Evolutionary conservation across 35 echinoderm and acorn worm species (phyloP).

Genomic region (Lytechinus variegatus): DNA sequence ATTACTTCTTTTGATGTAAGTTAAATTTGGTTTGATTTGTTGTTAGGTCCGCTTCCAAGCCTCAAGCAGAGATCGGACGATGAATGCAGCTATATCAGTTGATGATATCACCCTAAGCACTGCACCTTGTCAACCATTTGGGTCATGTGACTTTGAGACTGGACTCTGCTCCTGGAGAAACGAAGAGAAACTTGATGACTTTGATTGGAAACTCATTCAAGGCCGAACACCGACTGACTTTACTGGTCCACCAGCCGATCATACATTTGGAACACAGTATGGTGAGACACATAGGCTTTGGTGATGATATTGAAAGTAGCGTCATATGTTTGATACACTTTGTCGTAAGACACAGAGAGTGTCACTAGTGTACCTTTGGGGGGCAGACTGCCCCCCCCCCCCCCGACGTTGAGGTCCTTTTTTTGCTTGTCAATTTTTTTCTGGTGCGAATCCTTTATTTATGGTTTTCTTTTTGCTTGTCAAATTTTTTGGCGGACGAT

Average conservation of each 20-base stretch:
- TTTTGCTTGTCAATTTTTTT: no score
- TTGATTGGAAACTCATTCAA: constrained; percentile 83
- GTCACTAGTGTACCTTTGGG: no score
- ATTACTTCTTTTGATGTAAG: no score
- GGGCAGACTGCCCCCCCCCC: no score
- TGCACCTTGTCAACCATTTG: constrained; percentile 59
- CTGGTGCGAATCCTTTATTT: no score
- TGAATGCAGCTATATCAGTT: constrained; percentile 47
- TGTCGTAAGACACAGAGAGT: no score
- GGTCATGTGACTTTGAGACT: constrained; percentile 76
- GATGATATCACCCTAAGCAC: constrained; percentile 77
- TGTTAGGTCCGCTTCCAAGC: constrained; percentile 21
- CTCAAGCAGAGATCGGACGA: neutral
- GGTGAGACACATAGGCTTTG: constrained; percentile 43
- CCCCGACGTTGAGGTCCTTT: no score
- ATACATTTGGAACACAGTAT: constrained; percentile 74
- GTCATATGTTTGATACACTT: no score
- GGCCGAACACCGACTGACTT: constrained; percentile 59
- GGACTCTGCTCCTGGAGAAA: constrained; percentile 77
- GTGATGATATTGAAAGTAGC: no score
- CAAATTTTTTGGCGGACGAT: no score
- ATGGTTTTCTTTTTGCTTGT: no score
- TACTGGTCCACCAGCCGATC: constrained; percentile 82
- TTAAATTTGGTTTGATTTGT: neutral
- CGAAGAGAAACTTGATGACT: constrained; percentile 43